Base-by-base conservation (phyloP, 2,113 vertebrate species). In the Xyliphius kryptos region DNA sequence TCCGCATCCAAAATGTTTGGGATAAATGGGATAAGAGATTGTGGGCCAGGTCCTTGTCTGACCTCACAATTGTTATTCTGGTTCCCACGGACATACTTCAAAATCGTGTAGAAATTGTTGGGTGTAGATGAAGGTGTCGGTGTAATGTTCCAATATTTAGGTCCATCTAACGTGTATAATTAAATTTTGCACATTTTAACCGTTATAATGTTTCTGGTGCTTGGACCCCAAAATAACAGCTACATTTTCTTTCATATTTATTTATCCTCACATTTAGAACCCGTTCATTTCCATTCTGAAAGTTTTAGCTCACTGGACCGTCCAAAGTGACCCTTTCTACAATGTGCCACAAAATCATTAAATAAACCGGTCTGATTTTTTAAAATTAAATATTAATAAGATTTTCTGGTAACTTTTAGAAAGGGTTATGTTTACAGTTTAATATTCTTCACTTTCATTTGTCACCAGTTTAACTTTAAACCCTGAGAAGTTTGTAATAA, bases 321-420 rank as follows among this genome's bases (percentile, higher is more conserved):
- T 50, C n/a, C 37, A 55, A 19, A n/a, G 32, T 41, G 15, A 63
- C 48, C 48, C 59, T 72, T 72, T 53, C 63, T 66, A 50, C 44
- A 55, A 56, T 16, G 57, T 68, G 48, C 47, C 44, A 10, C 15
- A 46, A 62, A 67, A 36, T 11, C 8, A 22, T 11, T n/a, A 16
- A 3, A 13, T 56, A 12, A 53, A 9, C 12, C n/a, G n/a, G n/a
- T n/a, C n/a, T n/a, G 50, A 2, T 20, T 5, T 1, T 36, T 4
- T 43, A 17, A 8, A 56, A 49, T 12, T 65, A 13, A 20, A 1
- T 43, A 6, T 7, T 10, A 50, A 32, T 17, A 13, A 16, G 14
- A 4, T 17, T 13, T 46, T 19, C n/a, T 5, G 26, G 61, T 51
- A 55, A 66, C 55, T 51, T 66, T 58, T 58, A 72, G 64, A 67